Percentiles rank a stretch among this genome's conserved stretches.
phyloP scores from a whole-genome alignment of 92 coral and sea anemone genomes.

The Micromussa lordhowensis region DNA sequence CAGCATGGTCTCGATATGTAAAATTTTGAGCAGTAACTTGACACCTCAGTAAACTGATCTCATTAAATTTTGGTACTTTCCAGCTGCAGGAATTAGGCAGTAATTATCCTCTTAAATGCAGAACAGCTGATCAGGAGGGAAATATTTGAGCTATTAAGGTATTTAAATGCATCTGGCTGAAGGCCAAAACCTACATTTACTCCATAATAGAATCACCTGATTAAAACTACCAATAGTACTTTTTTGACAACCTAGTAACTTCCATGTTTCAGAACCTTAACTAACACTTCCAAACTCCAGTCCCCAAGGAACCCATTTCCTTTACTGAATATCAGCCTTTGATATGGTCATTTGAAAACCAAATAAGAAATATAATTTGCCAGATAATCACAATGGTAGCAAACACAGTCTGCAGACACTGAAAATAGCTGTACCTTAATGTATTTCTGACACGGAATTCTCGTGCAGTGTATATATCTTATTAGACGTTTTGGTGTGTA shows the following conservation, averaged over 20 bases:
- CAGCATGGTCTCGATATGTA: background rate
- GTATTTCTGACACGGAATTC: background rate
- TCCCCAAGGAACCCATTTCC: background rate
- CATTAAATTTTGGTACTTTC: background rate
- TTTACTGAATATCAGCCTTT: background rate
- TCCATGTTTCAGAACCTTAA: background rate
- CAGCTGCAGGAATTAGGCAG: background rate
- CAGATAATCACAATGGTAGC: background rate
- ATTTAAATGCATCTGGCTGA: background rate
- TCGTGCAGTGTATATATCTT: no score
- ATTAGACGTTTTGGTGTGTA: no score
- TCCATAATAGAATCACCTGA: no score
- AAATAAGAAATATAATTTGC: background rate
- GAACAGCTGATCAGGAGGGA: background rate
- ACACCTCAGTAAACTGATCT: background rate
- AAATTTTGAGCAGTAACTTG: background rate
- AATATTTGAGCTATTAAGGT: background rate
- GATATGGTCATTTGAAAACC: background rate
- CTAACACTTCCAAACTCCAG: background rate
- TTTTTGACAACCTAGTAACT: background rate
- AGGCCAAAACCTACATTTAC: background rate
- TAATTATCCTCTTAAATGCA: background rate
- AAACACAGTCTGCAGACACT: background rate
- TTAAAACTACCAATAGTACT: background rate
- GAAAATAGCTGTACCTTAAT: background rate